A percentile compares a stretch with the other conserved stretches of the same genome.
Conservation (phyloP, 2,888 invertebrate genomes). For the Bellardia pandia region DNA sequence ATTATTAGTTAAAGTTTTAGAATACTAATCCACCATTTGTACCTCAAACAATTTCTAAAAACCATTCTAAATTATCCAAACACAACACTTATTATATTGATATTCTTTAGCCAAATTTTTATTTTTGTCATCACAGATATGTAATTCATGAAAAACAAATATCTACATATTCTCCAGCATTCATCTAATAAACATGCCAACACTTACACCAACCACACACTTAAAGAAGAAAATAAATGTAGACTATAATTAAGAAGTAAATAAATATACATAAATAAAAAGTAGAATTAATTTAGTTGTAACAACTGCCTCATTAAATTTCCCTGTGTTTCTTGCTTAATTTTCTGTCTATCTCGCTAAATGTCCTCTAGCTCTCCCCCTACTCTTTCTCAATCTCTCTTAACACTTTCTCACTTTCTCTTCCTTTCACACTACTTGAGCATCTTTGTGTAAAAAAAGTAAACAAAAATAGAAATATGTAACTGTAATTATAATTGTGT, state of each 20-base stretch:
- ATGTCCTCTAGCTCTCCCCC: not conserved
- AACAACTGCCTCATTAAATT: constrained; percentile 8
- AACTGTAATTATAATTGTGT: constrained; percentile 33
- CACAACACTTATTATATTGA: too few relatives aligned
- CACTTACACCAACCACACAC: not conserved
- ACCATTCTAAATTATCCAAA: too few relatives aligned
- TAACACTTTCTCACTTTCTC: not conserved
- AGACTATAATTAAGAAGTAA: not conserved
- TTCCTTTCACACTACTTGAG: not conserved
- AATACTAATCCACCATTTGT: too few relatives aligned
- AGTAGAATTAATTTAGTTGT: constrained; percentile 5
- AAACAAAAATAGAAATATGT: not conserved
- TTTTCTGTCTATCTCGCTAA: not conserved
- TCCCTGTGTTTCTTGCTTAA: not conserved
- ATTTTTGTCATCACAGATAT: too few relatives aligned
- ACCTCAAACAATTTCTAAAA: too few relatives aligned
- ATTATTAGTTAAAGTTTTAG: too few relatives aligned
- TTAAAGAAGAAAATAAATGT: constrained; percentile 19
- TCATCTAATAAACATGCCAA: not conserved
- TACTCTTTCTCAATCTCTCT: not conserved
- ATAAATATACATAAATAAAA: not conserved
- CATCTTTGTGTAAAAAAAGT: not conserved
- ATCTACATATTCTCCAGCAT: not conserved
- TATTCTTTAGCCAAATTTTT: too few relatives aligned
- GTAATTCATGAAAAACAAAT: too few relatives aligned